Percentiles rank a stretch among this genome's conserved stretches.
These are phyloP conservation scores for Belgica antarctica DNA, from an alignment of 2,888 invertebrate species.

Conservation along the genomic window DNA sequence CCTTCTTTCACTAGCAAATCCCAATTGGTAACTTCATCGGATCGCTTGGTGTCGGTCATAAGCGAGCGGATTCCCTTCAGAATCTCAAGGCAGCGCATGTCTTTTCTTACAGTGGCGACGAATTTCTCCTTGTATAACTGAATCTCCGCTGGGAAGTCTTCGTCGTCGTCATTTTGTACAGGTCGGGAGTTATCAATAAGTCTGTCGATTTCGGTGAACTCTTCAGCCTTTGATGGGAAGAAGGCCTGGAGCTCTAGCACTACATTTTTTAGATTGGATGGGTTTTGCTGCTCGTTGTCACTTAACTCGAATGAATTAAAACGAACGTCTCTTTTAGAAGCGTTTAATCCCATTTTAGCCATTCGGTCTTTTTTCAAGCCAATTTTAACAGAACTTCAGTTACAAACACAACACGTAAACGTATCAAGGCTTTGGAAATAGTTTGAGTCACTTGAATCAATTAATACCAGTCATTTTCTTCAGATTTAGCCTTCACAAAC, in stretches of 20 bases:
- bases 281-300: conserved; percentile 7
- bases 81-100: conserved; percentile 23
- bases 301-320: conserved; percentile 37
- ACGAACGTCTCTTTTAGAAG: too few species aligned
- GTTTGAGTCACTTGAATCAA: too few species aligned
- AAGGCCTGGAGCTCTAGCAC: conserved; percentile 18
- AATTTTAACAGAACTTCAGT: too few species aligned
- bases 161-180: neutral
- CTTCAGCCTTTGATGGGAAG: conserved; percentile 10
- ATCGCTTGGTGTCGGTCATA: neutral
- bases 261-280: neutral
- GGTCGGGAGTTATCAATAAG: conserved; percentile 28
- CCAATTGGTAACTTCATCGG: conserved; percentile 25
- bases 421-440: too few species aligned
- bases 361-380: too few species aligned
- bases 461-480: too few species aligned
- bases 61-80: conserved; percentile 14
- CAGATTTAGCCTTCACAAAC: too few species aligned
- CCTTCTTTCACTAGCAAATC: conserved; percentile 25
- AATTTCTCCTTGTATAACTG: conserved; percentile 12
- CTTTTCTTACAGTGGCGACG: neutral
- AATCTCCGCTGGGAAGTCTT: neutral
- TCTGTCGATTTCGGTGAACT: conserved; percentile 13
- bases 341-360: too few species aligned
- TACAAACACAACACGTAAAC: too few species aligned